Conservation (phyloP, 2,888 invertebrate genomes). For the Sepiola atlantica region DNA sequence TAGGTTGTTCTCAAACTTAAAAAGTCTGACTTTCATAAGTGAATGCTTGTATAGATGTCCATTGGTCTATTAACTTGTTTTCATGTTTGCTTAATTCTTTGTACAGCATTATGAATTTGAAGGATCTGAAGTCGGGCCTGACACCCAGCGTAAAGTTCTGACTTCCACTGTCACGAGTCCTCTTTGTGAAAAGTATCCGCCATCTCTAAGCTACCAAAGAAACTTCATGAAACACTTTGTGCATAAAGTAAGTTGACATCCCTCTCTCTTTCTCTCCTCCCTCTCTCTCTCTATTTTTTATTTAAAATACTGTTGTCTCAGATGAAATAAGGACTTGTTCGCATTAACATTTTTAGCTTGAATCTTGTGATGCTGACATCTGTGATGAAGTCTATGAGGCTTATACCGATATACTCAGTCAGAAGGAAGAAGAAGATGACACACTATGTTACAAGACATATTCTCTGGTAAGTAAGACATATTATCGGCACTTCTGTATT, state of each 20-base stretch:
- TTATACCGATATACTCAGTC: slow-evolving; percentile 64
- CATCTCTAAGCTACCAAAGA: slow-evolving; percentile 64
- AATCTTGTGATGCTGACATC: slow-evolving; percentile 66
- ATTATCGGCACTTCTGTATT: neutral
- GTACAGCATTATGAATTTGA: slow-evolving; percentile 59
- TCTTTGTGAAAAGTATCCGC: slow-evolving; percentile 63
- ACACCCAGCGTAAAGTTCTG: slow-evolving; percentile 61
- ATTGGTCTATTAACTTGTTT: neutral
- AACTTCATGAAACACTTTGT: slow-evolving; percentile 67
- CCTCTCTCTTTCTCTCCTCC: neutral
- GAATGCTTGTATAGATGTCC: too few species aligned
- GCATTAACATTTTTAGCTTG: slow-evolving; percentile 61
- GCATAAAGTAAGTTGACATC: slow-evolving; percentile 58
- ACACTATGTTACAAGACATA: slow-evolving; percentile 68
- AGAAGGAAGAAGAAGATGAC: slow-evolving; percentile 65
- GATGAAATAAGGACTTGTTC: neutral
- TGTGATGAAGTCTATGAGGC: slow-evolving; percentile 70
- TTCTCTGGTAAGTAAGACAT: slow-evolving; percentile 58
- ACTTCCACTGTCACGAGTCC: slow-evolving; percentile 62
- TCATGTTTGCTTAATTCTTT: slow-evolving; percentile 40
- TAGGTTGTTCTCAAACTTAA: too few species aligned
- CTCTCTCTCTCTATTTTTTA: neutral
- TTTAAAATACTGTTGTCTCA: neutral
- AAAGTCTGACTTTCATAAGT: too few species aligned
- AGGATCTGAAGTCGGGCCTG: slow-evolving; percentile 56